Percentiles rank a stretch among this genome's conserved stretches.
Conservation (phyloP, 2,888 invertebrate genomes). For the Scelioninae gen. 1 region DNA sequence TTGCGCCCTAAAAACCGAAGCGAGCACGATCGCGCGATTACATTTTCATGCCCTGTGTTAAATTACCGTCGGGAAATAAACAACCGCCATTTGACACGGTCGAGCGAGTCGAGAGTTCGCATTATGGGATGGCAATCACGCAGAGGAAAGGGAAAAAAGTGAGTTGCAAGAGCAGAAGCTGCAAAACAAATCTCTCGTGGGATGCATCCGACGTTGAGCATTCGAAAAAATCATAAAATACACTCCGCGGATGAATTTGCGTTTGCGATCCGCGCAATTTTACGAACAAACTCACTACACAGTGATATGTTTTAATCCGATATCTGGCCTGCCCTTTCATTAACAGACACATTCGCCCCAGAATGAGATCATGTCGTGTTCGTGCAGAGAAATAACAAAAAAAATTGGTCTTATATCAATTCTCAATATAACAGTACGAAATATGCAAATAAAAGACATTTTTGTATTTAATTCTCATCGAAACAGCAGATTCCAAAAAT, state of each 20-base stretch:
- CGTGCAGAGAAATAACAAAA: constrained; percentile 8
- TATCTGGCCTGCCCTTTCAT: constrained; percentile 51
- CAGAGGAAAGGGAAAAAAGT: constrained; percentile 56
- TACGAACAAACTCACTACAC: constrained; percentile 43
- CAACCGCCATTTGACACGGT: constrained; percentile 72
- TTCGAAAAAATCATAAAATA: constrained; percentile 57
- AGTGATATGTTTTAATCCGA: constrained; percentile 56
- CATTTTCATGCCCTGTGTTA: constrained; percentile 70
- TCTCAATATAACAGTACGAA: neutral
- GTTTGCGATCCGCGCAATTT: constrained; percentile 41
- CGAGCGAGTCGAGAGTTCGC: constrained; percentile 66
- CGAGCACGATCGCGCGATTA: constrained; percentile 63
- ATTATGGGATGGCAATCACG: constrained; percentile 69
- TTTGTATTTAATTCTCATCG: too few relatives aligned
- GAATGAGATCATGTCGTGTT: constrained; percentile 35
- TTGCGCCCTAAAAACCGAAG: constrained; percentile 50
- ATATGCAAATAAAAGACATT: too few relatives aligned
- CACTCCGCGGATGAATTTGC: constrained; percentile 52
- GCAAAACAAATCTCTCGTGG: constrained; percentile 68
- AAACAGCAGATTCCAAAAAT: too few relatives aligned
- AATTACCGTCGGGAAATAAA: constrained; percentile 72
- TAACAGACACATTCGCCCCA: constrained; percentile 33
- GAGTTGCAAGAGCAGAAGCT: constrained; percentile 62
- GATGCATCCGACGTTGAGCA: constrained; percentile 61
- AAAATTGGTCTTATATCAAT: constrained; percentile 2